Percentiles rank a stretch among this genome's conserved stretches.
Evolutionary conservation across 2,113 vertebrate genomes (phyloP).

Genomic region (Platycercus adscitus): DNA sequence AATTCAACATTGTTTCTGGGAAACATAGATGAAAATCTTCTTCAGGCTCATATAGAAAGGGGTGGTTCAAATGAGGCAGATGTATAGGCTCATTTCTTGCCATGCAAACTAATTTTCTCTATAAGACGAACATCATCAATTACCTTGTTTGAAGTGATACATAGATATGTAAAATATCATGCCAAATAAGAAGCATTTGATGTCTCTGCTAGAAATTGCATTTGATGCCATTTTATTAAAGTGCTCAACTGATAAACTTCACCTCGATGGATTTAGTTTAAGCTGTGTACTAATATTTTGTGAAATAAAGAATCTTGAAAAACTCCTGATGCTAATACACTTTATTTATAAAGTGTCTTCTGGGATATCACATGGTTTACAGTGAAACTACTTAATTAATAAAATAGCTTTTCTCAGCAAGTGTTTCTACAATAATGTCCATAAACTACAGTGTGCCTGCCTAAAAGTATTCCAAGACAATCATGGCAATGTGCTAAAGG

Average conservation of each 20-base stretch:
- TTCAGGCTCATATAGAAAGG: background rate
- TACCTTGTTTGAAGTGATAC: slow-evolving; percentile 26
- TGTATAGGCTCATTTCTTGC: background rate
- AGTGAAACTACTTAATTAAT: slow-evolving; percentile 66
- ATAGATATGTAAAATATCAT: slow-evolving; percentile 25
- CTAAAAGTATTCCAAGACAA: slow-evolving; percentile 47
- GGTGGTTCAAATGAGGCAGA: slow-evolving; percentile 2
- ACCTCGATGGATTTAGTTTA: background rate
- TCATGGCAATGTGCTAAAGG: slow-evolving; percentile 48
- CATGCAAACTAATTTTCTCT: slow-evolving; percentile 25
- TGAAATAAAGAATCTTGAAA: slow-evolving; percentile 55
- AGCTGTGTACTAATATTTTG: slow-evolving; percentile 43
- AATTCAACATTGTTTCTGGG: slow-evolving; percentile 1
- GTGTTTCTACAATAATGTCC: slow-evolving; percentile 50
- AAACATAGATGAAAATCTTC: slow-evolving; percentile 16
- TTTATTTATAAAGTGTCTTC: slow-evolving; percentile 67
- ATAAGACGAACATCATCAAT: slow-evolving; percentile 13
- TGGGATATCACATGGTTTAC: slow-evolving; percentile 57
- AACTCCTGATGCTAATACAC: slow-evolving; percentile 62
- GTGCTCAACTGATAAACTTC: slow-evolving; percentile 38
- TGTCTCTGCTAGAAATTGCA: slow-evolving; percentile 24
- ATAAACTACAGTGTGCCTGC: slow-evolving; percentile 11
- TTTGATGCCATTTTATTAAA: slow-evolving; percentile 44
- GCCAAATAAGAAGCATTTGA: slow-evolving; percentile 45
- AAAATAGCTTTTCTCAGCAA: slow-evolving; percentile 67